phyloP scores from a whole-genome alignment of 2,888 invertebrate species.

The Cephus pygmeus region DNA sequence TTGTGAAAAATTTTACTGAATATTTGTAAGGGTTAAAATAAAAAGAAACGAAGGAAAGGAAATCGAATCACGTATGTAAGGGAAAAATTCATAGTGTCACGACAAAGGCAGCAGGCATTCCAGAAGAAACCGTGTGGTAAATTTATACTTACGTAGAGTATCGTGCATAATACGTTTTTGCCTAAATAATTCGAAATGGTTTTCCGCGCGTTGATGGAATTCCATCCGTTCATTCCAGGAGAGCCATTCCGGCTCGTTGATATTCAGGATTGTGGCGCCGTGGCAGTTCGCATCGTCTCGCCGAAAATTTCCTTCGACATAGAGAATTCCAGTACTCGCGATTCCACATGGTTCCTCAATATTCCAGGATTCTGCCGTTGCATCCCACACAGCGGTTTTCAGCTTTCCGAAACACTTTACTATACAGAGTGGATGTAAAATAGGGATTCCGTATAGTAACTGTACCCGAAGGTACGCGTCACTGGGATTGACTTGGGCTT shows the following conservation, averaged over 20 bases:
- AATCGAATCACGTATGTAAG: background rate
- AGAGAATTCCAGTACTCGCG: background rate
- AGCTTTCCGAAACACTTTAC: background rate
- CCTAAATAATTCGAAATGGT: background rate
- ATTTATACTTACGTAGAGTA: background rate
- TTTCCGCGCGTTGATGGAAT: background rate
- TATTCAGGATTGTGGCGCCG: background rate
- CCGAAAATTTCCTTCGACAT: background rate
- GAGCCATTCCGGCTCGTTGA: background rate
- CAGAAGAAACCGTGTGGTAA: background rate
- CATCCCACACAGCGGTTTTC: background rate
- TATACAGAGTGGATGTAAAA: constrained; percentile 23
- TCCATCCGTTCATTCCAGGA: background rate
- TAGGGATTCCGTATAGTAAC: constrained; percentile 22
- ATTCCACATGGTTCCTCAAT: background rate
- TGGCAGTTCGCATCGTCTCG: background rate
- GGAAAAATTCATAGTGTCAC: background rate
- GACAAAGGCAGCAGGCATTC: background rate
- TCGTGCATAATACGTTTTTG: background rate
- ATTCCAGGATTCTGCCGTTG: background rate
- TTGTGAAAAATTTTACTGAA: background rate
- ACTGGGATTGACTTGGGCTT: constrained; percentile 5
- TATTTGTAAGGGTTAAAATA: background rate
- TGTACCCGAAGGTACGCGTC: constrained; percentile 9
- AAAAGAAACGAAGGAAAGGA: background rate